These are phyloP conservation scores for Arge pagana DNA, from an alignment of 2,888 invertebrate species.

Conservation along the genomic window DNA sequence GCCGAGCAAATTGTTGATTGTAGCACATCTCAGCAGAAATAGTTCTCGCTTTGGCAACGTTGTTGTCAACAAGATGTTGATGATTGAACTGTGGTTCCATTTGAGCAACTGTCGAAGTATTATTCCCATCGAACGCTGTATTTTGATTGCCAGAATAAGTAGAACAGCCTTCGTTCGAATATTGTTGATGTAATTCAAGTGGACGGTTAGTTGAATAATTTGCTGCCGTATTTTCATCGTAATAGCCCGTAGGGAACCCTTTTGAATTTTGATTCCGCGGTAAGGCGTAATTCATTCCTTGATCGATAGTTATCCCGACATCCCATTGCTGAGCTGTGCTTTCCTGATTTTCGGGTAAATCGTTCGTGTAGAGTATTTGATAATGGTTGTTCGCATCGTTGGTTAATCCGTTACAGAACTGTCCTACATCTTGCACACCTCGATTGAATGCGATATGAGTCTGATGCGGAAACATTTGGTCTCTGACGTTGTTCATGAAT, in stretches of 20 bases:
- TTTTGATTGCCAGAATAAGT: constrained; percentile 3
- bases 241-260: background rate
- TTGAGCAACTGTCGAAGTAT: no score
- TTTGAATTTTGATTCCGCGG: background rate
- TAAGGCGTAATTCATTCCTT: background rate
- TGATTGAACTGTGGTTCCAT: no score
- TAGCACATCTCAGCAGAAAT: no score
- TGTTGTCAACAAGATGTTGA: no score
- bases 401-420: constrained; percentile 5
- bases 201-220: background rate
- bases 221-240: background rate
- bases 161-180: background rate
- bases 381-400: constrained; percentile 2
- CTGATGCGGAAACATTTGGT: constrained; percentile 12
- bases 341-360: background rate
- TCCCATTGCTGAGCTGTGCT: constrained; percentile 6
- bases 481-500: constrained; percentile 32
- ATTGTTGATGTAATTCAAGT: constrained; percentile 5
- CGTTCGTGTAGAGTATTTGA: constrained; percentile 8
- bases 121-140: background rate
- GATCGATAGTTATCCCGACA: background rate
- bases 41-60: no score
- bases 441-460: background rate
- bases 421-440: background rate
- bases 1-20: no score